Evolutionary conservation across 2,113 vertebrate genomes (phyloP), one percentile per base, ranked within the genome.

Genomic region (Esox niger): DNA sequence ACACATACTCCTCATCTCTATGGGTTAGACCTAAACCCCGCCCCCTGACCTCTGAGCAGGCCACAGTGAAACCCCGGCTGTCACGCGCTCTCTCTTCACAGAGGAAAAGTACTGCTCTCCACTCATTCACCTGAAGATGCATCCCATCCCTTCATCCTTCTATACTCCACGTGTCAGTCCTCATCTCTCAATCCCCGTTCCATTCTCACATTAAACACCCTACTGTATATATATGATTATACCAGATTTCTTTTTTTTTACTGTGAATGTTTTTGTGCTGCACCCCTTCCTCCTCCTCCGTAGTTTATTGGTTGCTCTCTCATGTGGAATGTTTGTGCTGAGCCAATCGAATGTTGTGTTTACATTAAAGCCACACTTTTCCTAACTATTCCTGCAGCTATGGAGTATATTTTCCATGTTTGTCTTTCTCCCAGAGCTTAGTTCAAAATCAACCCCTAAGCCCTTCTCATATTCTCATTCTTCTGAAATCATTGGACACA

Each of bases 301-400:
- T 90, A 90, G 88, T 84, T 90, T 87, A 86, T 88, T 88, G 87
- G 87, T 90, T 90, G 88, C 88, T 88, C 85, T 88, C 85, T 89
- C 87, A 90, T 88, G 88, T 90, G 88, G 88, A 90, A 90, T 90
- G 88, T 90, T 90, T 88, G 88, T 90, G 88, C 87, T 90, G 88
- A 90, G 88, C 87, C 87, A 88, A 90, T 88, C 87, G 88, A 90
- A 88, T 88, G 88, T 90, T 90, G 88, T 90, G 88, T 90, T 90
- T 90, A 90, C 88, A 90, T 90, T 90, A 90, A 90, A 90, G 86
- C 86, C 86, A 90, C 88, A 87, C 86, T 90, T 90, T 90, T 90
- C 88, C 88, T 90, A 88, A 87, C 84, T 79, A 90, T 29, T 77
- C 25, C 73, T 63, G 80, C 29, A 6, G 61, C 62, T n/a, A 52